A percentile compares a stretch with the other conserved stretches of the same genome.
Evolutionary conservation across 2,113 vertebrate genomes (phyloP).

Genomic region (Gallinago paraguaiae): DNA sequence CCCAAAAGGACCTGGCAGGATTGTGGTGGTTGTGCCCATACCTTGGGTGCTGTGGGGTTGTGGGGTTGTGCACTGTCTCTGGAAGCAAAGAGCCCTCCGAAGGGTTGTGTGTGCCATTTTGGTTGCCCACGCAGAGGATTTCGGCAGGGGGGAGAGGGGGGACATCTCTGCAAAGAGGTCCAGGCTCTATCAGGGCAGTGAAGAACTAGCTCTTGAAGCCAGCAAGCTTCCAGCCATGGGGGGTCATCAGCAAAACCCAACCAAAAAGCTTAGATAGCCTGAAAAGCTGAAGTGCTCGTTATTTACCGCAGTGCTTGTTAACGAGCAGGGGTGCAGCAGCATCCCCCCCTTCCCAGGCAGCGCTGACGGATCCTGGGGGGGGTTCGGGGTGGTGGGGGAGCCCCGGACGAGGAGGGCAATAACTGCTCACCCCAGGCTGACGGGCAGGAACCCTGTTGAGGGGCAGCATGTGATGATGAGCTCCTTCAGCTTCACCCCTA

Average conservation of each 20-base stretch:
- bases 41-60: neutral
- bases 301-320: neutral
- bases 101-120: accelerated
- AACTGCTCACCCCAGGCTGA: neutral
- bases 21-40: accelerated
- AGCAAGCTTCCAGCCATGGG: neutral
- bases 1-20: neutral
- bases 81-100: accelerated
- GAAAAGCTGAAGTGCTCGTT: neutral
- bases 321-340: neutral
- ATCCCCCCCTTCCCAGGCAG: neutral
- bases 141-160: neutral
- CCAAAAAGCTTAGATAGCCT: neutral
- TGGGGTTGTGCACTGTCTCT: accelerated
- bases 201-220: neutral
- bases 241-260: neutral
- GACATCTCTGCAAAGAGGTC: neutral
- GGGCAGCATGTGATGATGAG: neutral
- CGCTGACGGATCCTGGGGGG: neutral
- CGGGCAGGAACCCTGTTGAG: accelerated
- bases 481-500: neutral
- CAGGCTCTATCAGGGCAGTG: neutral
- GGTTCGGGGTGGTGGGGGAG: neutral
- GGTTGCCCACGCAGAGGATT: accelerated
- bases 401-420: accelerated